Evolutionary conservation across 2,797 vertebrate species (phyloP), one percentile per base, ranked within the genome.

Genomic region (Enteromius anoplus): DNA sequence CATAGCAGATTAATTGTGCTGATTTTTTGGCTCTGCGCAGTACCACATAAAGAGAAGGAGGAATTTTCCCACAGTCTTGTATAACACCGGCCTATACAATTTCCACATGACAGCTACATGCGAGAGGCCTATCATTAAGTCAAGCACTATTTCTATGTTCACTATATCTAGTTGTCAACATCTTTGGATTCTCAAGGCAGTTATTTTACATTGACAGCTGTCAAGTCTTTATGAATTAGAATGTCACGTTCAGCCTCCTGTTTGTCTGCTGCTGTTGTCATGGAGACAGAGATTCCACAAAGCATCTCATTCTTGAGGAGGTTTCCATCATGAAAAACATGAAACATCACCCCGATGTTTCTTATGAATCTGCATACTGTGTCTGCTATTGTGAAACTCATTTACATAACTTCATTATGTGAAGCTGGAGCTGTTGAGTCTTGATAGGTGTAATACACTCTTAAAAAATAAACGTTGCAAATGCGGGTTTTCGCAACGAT

Each of bases 211-310:
- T 34, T 81, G 68, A 82, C 80, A 80, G 75, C 64, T 78, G 78
- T 72, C 73, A 80, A 42, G 66, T 64, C 62, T 62, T 73, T 60
- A 51, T 15, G 60, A 84, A 83, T 85, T 78, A 83, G 64, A 81
- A 72, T 80, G 49, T 81, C 66, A 87, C 40, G 68, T 79, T 83
- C 81, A 84, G 69, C 83, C 75, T 85, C 60, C 78, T 23, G 86
- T 82, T 88, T 89, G 81, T 82, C 75, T 85, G 73, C 60, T 73
- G 15, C 58, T 75, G 89, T 90, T 83, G 89, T 83, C 88, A 90
- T 90, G 88, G 89, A 86, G 80, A 91, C 87, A 40, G 17, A 79
- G 60, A 70, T 51, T 76, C 81, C 70, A 64, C 69, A 60, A 80
- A 77, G 81, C 51, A 70, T 85, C 32, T 84, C 80, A 84, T 86